Evolutionary conservation across 2,888 invertebrate genomes (phyloP), one percentile per base, ranked within the genome.

Genomic region (Actias luna): DNA sequence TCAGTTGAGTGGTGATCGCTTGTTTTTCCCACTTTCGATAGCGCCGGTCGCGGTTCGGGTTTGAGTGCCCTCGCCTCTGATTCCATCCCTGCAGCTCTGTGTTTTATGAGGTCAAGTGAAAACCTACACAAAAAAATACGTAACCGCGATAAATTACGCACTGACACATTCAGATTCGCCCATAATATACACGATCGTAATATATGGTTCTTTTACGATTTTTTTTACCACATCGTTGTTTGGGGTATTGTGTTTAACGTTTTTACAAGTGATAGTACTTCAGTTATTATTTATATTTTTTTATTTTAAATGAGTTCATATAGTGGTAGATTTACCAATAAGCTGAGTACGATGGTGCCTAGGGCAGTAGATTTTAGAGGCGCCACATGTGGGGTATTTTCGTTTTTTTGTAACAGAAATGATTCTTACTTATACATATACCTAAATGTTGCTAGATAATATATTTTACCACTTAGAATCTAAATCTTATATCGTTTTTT

Each of bases 81-180:
- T 87, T 88, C 81, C 82, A 80, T 81, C 83, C 80, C 85, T 83
- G 80, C 83, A 78, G 83, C 86, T 78, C 88, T 91, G 91, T 89
- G 83, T 91, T 92, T 92, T 92, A 92, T 87, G 92, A 89, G 92
- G 92, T 92, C 92, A 92, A 92, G 92, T 80, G 86, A 84, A 83
- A 84, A 82, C 86, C 86, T 84, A 85, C 86, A 86, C 90, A 91
- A 91, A 92, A 39, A 92, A 92, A 90, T 85, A 86, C 87, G 83
- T 84, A 69, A 85, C 84, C 80, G 78, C 87, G 81, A 91, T 92
- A 92, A 92, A 92, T 92, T 91, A 89, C 88, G 85, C 87, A 90
- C 89, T 91, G 92, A 92, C 92, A 91, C 90, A 90, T 89, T 91
- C 92, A 92, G 91, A 92, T 89, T 89, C 86, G 80, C 79, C 87